Evolutionary conservation across 2,113 vertebrate genomes (phyloP).

Genomic region (Chaetura pelagica): DNA sequence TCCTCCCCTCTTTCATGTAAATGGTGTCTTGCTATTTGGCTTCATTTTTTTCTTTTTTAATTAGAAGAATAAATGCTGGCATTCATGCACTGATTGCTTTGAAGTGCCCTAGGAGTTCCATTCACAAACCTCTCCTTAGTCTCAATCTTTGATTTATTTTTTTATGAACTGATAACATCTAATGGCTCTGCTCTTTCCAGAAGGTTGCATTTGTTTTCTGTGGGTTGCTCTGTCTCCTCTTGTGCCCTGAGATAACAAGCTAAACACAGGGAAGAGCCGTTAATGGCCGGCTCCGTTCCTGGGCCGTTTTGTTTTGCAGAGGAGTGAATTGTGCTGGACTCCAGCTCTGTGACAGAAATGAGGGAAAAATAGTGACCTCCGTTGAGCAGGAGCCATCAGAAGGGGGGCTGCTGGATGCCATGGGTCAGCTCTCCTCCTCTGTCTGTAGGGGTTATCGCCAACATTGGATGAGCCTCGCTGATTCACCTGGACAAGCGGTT

Average conservation of each 20-base stretch:
- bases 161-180: neutral
- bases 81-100: slow-evolving; percentile 61
- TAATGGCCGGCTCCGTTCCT: neutral
- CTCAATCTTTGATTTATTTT: neutral
- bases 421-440: neutral
- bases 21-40: slow-evolving; percentile 45
- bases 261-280: neutral
- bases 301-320: neutral
- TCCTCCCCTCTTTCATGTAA: slow-evolving; percentile 38
- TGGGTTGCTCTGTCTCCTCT: neutral
- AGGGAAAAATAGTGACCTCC: fast-evolving
- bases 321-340: neutral
- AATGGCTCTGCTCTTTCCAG: neutral
- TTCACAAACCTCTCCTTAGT: neutral
- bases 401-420: neutral
- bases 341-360: neutral
- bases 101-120: slow-evolving; percentile 56
- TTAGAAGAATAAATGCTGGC: slow-evolving; percentile 55
- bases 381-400: neutral
- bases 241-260: neutral
- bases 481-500: neutral
- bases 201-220: neutral
- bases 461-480: neutral
- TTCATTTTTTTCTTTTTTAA: slow-evolving; percentile 41
- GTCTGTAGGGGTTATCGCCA: fast-evolving